phyloP scores from a whole-genome alignment of 2,888 invertebrate species.

The Coelogynopora nodosa region DNA sequence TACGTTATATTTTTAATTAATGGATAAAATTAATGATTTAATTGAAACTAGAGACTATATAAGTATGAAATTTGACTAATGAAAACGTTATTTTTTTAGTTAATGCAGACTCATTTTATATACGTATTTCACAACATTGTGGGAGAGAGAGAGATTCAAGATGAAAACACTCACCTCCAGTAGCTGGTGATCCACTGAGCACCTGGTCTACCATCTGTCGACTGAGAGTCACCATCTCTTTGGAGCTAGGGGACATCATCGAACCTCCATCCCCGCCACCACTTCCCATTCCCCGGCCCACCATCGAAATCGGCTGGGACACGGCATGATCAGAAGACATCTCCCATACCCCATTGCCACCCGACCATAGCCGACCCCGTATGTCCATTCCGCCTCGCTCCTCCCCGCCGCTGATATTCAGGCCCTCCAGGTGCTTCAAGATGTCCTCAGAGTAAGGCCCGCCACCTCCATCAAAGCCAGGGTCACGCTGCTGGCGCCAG shows the following conservation, averaged over 20 bases:
- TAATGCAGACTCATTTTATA: background rate
- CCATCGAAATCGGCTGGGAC: slow-evolving; percentile 17
- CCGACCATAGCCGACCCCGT: background rate
- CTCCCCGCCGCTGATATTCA: background rate
- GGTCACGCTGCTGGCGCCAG: background rate
- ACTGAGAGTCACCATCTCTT: slow-evolving; percentile 32
- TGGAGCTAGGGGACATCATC: slow-evolving; percentile 35
- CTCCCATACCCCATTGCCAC: slow-evolving; percentile 9
- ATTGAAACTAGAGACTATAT: too few relatives aligned
- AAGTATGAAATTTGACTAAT: too few relatives aligned
- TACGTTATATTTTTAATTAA: too few relatives aligned
- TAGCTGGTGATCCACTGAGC: slow-evolving; percentile 11
- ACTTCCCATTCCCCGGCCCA: background rate
- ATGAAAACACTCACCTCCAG: background rate
- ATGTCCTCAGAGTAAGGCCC: background rate
- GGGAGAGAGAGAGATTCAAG: background rate
- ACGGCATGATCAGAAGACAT: slow-evolving; percentile 26
- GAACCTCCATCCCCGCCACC: slow-evolving; percentile 3
- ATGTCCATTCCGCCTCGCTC: background rate
- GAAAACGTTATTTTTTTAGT: too few relatives aligned
- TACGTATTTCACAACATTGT: background rate
- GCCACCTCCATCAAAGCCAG: background rate
- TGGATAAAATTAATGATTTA: too few relatives aligned
- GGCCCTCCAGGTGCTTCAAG: background rate
- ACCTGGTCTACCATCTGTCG: slow-evolving; percentile 40